Conservation (phyloP, 2,888 invertebrate species). For the Chymomyza amoena region DNA sequence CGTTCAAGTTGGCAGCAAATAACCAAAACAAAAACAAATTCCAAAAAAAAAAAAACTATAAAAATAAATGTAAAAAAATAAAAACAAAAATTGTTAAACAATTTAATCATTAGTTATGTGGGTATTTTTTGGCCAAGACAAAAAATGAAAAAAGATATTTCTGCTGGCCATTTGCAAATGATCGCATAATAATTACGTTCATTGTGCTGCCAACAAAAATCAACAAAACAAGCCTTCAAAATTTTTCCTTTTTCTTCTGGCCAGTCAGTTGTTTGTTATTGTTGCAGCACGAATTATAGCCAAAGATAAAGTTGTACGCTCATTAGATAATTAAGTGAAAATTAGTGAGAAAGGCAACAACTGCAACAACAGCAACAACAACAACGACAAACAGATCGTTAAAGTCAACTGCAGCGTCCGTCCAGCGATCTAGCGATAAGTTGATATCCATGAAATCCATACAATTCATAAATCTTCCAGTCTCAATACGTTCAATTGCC, state of each 20-base stretch:
- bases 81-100: constrained; percentile 18
- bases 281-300: constrained; percentile 7
- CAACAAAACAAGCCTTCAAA: not conserved
- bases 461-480: not conserved
- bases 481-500: not conserved
- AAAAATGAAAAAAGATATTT: constrained; percentile 22
- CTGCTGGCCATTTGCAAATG: constrained; percentile 57
- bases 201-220: constrained; percentile 9
- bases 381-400: not conserved
- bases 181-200: constrained; percentile 57
- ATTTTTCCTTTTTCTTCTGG: constrained; percentile 23
- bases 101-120: constrained; percentile 67
- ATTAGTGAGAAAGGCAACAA: constrained; percentile 52
- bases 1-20: not conserved
- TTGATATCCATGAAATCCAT: not conserved
- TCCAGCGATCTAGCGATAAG: not conserved
- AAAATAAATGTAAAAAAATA: constrained; percentile 3
- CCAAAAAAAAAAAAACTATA: not conserved
- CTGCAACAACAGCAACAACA: too few species aligned
- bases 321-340: constrained; percentile 74
- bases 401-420: not conserved
- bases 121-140: not conserved
- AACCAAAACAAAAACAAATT: not conserved
- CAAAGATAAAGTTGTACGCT: constrained; percentile 22
- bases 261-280: constrained; percentile 20